A percentile compares a stretch with the other conserved stretches of the same genome.
Evolutionary conservation across 35 echinoderm and acorn worm genomes (phyloP).

Genomic region (Heliocidaris tuberculata): DNA sequence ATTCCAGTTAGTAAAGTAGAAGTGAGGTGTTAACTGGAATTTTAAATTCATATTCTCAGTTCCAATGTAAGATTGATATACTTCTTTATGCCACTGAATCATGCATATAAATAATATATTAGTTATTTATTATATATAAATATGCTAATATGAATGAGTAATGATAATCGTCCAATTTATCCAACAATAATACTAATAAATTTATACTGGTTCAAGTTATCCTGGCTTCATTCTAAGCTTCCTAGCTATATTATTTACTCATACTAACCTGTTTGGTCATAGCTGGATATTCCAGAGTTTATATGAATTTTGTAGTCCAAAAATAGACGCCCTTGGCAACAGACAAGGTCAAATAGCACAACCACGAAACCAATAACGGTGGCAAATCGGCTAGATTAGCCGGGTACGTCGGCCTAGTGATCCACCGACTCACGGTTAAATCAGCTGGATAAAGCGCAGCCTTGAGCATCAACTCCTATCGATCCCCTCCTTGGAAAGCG

Average conservation of each 20-base stretch:
- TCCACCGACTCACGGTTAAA: constrained; percentile 27
- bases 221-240: too few species aligned
- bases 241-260: not conserved
- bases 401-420: constrained; percentile 31
- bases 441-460: constrained; percentile 27
- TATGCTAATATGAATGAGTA: not conserved
- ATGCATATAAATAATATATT: not conserved
- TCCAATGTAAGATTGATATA: too few species aligned
- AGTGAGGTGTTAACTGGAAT: not conserved
- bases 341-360: not conserved
- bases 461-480: constrained; percentile 17
- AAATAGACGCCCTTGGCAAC: constrained; percentile 13
- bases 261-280: not conserved
- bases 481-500: not conserved
- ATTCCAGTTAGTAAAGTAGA: too few species aligned
- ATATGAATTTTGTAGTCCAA: not conserved
- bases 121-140: not conserved
- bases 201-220: too few species aligned
- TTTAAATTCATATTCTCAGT: not conserved
- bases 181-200: too few species aligned
- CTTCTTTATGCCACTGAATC: too few species aligned
- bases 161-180: too few species aligned
- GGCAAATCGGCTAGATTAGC: constrained; percentile 38
- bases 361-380: constrained; percentile 31
- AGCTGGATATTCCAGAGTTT: not conserved